Base-by-base conservation (phyloP, 2,113 vertebrate genomes). In the Lipophrys pholis region DNA sequence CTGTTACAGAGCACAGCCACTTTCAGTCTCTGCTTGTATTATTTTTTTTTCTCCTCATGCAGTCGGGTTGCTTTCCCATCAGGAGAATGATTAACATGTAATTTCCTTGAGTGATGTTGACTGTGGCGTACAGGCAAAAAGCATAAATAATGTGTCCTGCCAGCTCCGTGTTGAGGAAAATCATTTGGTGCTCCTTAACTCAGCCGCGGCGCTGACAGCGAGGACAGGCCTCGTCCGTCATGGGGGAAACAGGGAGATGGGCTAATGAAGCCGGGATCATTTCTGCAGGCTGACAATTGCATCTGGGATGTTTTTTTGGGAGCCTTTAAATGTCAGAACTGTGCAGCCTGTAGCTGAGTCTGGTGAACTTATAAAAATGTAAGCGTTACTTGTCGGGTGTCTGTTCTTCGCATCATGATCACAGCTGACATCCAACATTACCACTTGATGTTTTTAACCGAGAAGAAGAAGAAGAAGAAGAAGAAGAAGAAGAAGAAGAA, bases 121-220 rank as follows among this genome's bases (percentile, higher is more conserved):
- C 76, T 67, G 80, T 73, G 81, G 77, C 61, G 81, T 60, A 73
- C 54, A 16, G 57, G 62, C 12, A 36, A 51, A 73, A 77, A 11
- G 49, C 70, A 79, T 91, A 81, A 93, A 92, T 89, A 90, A 89
- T 35, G 10, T 49, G 66, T 21, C 30, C 58, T 88, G 78, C 74
- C 83, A 91, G 69, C 58, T 73, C 71, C 1, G 12, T 63, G 81
- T 79, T 71, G 76, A 76, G 81, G 72, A 87, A 90, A 85, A 64
- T 78, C 58, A 79, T 81, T 84, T 84, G 74, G 54, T 49, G 56
- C 65, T 83, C 81, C 53, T 80, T 84, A 90, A 89, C 86, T 91
- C 85, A 85, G 60, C 72, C 11, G 53, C 36, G 30, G 60, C 52
- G 82, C 73, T 91, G 86, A 89, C 87, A 88, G 87, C 43, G 55